Conservation (phyloP, 2,888 invertebrate genomes). For the Eurytoma californica region DNA sequence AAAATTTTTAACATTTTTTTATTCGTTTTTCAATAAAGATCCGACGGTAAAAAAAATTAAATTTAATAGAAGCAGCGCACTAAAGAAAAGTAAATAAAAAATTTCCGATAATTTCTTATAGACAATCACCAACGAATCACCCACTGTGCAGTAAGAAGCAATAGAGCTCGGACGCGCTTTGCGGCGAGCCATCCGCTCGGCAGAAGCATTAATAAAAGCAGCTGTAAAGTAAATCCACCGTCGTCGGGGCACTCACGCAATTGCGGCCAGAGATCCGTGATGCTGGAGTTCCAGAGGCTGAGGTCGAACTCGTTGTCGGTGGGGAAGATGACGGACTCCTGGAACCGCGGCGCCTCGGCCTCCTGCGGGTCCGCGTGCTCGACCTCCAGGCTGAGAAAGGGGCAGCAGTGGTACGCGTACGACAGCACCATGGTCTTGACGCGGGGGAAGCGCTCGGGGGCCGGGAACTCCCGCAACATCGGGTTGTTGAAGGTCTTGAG, state of each 20-base stretch:
- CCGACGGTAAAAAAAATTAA: too few relatives aligned
- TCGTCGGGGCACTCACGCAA: conserved; percentile 79
- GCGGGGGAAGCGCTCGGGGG: conserved; percentile 89
- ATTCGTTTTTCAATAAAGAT: too few relatives aligned
- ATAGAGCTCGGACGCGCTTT: too few relatives aligned
- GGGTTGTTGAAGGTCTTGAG: conserved; percentile 96
- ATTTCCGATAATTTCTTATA: too few relatives aligned
- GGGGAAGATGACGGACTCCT: conserved; percentile 83
- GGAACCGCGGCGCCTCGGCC: conserved; percentile 69
- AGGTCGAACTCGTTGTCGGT: conserved; percentile 83
- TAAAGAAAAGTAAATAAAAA: too few relatives aligned
- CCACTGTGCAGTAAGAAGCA: too few relatives aligned
- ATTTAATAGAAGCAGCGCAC: too few relatives aligned
- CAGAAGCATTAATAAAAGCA: not conserved
- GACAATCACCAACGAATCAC: too few relatives aligned
- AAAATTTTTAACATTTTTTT: too few relatives aligned
- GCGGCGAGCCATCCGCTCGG: too few relatives aligned
- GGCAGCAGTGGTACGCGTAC: conserved; percentile 98
- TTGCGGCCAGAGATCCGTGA: conserved; percentile 89
- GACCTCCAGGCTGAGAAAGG: conserved; percentile 78
- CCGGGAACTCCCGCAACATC: conserved; percentile 89
- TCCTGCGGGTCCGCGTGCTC: conserved; percentile 67
- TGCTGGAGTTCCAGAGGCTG: conserved; percentile 87
- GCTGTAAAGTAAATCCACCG: not conserved
- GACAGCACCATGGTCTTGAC: conserved; percentile 91